Percentiles rank a stretch among this genome's conserved stretches.
phyloP scores from a whole-genome alignment of 2,888 invertebrate species.

The Erpobdella octoculata region DNA sequence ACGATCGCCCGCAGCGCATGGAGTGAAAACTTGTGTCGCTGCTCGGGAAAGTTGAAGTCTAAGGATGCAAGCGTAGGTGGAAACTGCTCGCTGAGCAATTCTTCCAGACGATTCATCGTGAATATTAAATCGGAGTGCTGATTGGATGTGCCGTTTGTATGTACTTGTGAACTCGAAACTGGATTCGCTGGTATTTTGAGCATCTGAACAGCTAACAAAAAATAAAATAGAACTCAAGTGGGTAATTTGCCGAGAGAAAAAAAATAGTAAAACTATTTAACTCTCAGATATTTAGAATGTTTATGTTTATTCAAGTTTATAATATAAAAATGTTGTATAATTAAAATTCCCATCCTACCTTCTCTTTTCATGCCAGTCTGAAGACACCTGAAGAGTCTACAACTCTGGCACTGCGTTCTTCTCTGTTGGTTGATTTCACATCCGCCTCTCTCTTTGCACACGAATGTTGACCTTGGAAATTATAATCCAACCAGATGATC shows the following conservation, averaged over 20 bases:
- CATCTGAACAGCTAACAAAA: too few species aligned
- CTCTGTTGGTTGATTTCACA: conserved; percentile 1
- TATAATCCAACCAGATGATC: too few species aligned
- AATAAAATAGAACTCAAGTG: too few species aligned
- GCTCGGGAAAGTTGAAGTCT: neutral
- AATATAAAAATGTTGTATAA: neutral
- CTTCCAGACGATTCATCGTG: neutral
- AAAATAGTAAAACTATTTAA: too few species aligned
- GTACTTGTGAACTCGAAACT: too few species aligned
- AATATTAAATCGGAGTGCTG: too few species aligned
- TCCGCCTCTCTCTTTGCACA: neutral
- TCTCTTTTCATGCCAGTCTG: neutral
- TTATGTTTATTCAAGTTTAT: neutral
- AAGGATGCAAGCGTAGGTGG: neutral
- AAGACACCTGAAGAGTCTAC: conserved; percentile 2
- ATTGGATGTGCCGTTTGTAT: too few species aligned
- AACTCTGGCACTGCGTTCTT: conserved; percentile 6
- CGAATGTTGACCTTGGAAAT: neutral
- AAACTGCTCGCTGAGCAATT: neutral
- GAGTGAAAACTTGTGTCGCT: neutral
- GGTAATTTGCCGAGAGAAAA: too few species aligned
- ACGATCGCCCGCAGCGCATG: neutral
- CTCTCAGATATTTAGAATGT: too few species aligned
- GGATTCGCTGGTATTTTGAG: too few species aligned
- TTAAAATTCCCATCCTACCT: neutral